Conservation (phyloP, 2,888 invertebrate species). For the Drosophila recens region DNA sequence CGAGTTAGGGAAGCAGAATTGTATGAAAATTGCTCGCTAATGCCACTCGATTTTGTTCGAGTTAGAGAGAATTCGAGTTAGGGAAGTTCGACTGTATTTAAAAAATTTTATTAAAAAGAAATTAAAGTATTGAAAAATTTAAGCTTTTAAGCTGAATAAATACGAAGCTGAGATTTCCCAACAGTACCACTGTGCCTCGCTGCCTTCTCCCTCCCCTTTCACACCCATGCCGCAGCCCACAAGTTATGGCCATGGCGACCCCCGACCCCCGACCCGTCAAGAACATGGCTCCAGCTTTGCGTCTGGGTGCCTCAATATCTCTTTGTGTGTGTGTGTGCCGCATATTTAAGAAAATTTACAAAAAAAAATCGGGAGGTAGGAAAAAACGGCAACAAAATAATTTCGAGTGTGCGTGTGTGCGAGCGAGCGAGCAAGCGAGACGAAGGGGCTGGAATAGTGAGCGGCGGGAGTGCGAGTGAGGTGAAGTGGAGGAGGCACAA, state of each 20-base stretch:
- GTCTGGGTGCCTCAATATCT: conserved; percentile 27
- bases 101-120: no score
- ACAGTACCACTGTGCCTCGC: not conserved
- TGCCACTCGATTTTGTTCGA: no score
- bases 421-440: conserved; percentile 29
- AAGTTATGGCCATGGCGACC: conserved; percentile 69
- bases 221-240: conserved; percentile 38
- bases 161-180: not conserved
- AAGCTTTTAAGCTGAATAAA: no score
- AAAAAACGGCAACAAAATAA: conserved; percentile 76
- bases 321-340: conserved; percentile 42
- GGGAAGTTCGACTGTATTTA: no score
- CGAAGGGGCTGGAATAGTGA: conserved; percentile 30
- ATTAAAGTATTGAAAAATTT: no score
- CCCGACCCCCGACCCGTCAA: conserved; percentile 61
- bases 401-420: conserved; percentile 62
- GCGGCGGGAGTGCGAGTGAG: conserved; percentile 24
- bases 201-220: not conserved
- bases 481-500: conserved; percentile 27
- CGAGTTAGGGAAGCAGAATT: no score
- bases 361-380: conserved; percentile 41
- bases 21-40: no score
- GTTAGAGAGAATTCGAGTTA: no score
- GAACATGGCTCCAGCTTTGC: conserved; percentile 59
- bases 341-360: conserved; percentile 69